Percentiles rank a stretch among this genome's conserved stretches.
Evolutionary conservation across 2,113 vertebrate species (phyloP).

Genomic region (Calonectris borealis): DNA sequence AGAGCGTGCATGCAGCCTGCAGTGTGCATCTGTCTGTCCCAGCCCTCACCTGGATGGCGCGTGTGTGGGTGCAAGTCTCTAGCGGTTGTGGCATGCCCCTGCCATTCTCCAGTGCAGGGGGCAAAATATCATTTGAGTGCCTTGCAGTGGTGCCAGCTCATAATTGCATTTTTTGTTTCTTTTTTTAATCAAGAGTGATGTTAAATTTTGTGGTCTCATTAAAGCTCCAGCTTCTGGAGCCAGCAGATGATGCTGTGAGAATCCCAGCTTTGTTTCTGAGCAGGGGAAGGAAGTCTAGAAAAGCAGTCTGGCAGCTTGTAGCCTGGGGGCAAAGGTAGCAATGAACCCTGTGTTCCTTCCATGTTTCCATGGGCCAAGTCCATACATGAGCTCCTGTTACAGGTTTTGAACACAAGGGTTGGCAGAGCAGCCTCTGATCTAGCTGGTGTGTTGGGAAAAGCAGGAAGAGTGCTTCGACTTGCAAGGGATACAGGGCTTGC

Average conservation of each 20-base stretch:
- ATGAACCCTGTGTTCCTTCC: neutral
- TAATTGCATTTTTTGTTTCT: neutral
- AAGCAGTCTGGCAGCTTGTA: neutral
- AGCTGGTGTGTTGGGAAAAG: neutral
- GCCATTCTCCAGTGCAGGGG: neutral
- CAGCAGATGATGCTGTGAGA: neutral
- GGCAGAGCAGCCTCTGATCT: neutral
- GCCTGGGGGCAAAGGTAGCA: neutral
- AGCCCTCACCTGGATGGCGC: fast-evolving
- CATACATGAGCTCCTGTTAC: neutral
- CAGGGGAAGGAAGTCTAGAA: neutral
- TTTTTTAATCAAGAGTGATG: neutral
- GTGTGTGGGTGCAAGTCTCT: neutral
- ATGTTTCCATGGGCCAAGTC: neutral
- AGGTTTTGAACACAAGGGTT: neutral
- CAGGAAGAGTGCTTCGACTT: neutral
- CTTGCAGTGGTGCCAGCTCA: neutral
- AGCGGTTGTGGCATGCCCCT: neutral
- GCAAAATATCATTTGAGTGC: neutral
- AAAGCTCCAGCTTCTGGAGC: neutral
- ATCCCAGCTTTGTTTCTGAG: neutral
- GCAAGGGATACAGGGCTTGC: neutral
- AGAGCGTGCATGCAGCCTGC: neutral
- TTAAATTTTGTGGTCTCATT: neutral
- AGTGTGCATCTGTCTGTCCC: neutral